Conservation (phyloP, 2,888 invertebrate genomes). For the Anagyrus pseudococci region DNA sequence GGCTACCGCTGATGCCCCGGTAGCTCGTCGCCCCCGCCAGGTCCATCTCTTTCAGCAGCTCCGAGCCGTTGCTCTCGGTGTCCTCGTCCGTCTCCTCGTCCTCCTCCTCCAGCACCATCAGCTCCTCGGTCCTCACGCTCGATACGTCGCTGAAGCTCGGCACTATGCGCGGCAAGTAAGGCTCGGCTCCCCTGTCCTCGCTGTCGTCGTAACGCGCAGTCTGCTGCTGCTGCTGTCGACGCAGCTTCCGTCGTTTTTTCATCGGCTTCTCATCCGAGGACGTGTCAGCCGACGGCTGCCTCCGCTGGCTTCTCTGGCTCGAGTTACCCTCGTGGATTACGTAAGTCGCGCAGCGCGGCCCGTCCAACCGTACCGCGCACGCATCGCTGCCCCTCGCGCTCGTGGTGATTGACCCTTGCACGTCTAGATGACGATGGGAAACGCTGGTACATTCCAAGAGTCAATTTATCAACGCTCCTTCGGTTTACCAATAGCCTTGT, state of each 20-base stretch:
- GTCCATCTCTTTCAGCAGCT: conserved; percentile 31
- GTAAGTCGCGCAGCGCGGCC: conserved; percentile 30
- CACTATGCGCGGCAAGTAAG: too few relatives aligned
- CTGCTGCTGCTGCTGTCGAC: neutral
- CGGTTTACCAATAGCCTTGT: neutral
- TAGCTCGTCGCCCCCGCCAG: neutral
- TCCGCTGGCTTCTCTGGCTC: conserved; percentile 5
- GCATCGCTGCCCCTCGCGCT: too few relatives aligned
- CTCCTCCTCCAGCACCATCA: conserved; percentile 3
- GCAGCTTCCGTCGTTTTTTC: neutral
- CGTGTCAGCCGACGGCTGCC: neutral
- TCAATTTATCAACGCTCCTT: too few relatives aligned
- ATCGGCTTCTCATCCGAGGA: neutral
- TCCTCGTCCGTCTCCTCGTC: conserved; percentile 21
- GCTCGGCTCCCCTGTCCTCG: neutral
- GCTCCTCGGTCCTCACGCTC: conserved; percentile 18
- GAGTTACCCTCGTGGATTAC: conserved; percentile 16
- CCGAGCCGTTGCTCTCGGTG: conserved; percentile 34
- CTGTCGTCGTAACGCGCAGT: neutral
- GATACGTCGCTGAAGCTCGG: conserved; percentile 20
- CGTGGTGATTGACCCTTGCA: too few relatives aligned
- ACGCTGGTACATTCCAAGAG: too few relatives aligned
- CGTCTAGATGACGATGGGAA: too few relatives aligned
- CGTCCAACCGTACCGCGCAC: neutral
- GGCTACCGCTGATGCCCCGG: too few relatives aligned